A percentile compares a stretch with the other conserved stretches of the same genome.
Conservation (phyloP, 1,140 invertebrate species). For the Drosophila asahinai region DNA sequence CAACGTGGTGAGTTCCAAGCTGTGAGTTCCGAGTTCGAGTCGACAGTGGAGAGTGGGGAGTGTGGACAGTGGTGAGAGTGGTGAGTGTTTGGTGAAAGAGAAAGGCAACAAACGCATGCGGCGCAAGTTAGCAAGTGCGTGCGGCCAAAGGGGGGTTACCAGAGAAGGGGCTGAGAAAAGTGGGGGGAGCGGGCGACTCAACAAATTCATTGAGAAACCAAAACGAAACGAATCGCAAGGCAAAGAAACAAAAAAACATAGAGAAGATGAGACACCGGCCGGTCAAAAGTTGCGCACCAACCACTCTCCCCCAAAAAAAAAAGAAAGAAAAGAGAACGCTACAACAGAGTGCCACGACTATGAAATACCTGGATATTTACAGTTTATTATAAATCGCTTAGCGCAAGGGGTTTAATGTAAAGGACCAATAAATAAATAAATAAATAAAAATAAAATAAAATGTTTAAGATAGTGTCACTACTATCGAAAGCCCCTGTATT, state of each 20-base stretch:
- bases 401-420: background rate
- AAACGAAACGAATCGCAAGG: slow-evolving; percentile 55
- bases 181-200: slow-evolving; percentile 17
- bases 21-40: slow-evolving; percentile 6
- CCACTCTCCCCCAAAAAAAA: slow-evolving; percentile 26
- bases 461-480: too few species aligned
- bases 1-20: slow-evolving; percentile 51
- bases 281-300: slow-evolving; percentile 55
- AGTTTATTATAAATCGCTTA: background rate
- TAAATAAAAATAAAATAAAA: too few species aligned
- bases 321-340: slow-evolving; percentile 9
- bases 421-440: background rate
- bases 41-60: background rate
- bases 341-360: background rate
- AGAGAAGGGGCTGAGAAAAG: background rate
- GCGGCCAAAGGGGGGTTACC: slow-evolving; percentile 25
- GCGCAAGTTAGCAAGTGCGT: slow-evolving; percentile 56
- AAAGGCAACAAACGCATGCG: slow-evolving; percentile 70
- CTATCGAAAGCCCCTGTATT: too few species aligned
- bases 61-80: slow-evolving; percentile 55
- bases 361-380: background rate
- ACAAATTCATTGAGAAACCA: slow-evolving; percentile 75
- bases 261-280: slow-evolving; percentile 75
- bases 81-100: slow-evolving; percentile 80
- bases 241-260: slow-evolving; percentile 51